Evolutionary conservation across 30 jellyfish, hydroid and myxozoan genomes (phyloP), one percentile per base, ranked within the genome.

Genomic region (Mastigias papua): DNA sequence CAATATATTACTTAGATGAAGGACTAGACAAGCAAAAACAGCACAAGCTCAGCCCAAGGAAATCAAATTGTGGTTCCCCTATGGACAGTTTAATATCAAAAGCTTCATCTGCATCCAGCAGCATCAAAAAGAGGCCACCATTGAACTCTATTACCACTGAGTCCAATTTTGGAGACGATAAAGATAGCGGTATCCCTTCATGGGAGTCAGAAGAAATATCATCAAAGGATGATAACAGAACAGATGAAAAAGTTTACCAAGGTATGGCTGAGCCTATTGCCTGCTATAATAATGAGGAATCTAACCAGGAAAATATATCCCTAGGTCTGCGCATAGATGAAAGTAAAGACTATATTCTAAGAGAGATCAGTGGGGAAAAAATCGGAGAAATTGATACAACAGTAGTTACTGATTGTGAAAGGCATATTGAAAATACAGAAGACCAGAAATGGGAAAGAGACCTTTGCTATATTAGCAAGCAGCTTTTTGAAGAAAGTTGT

Each of bases 161-260:
- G 21, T 17, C 46, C 74, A 63, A 63, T 4, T 63, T 7, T 63
- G 74, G 20, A 63, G 92, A 83, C n/a, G 92, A 83, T 51, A 50
- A 69, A 19, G 92, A 83, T 46, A 83, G 92, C 26, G 92, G 92
- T 6, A 57, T 83, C n/a, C 92, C 92, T 30, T 83, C 92, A 0
- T 51, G 77, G 68, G 92, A 83, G 26, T 83, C 92, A 33, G 92
- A 83, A 22, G 92, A 83, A 34, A n/a, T 48, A 26, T 69, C 78
- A 0, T 62, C 86, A 27, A 83, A 70, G 33, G 92, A 83, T 0
- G 80, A 54, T n/a, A 68, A 31, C 28, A 48, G 49, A 32, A 48
- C 26, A 27, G 89, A 78, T 0, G 68, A 26, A 0, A 34, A 63
- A 4, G 42, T 8, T 42, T 4, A 4, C 0, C 13, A 42, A 42